Evolutionary conservation across 1,140 invertebrate species (phyloP), one percentile per base, ranked within the genome.

Genomic region (Melipona quadrifasciata): DNA sequence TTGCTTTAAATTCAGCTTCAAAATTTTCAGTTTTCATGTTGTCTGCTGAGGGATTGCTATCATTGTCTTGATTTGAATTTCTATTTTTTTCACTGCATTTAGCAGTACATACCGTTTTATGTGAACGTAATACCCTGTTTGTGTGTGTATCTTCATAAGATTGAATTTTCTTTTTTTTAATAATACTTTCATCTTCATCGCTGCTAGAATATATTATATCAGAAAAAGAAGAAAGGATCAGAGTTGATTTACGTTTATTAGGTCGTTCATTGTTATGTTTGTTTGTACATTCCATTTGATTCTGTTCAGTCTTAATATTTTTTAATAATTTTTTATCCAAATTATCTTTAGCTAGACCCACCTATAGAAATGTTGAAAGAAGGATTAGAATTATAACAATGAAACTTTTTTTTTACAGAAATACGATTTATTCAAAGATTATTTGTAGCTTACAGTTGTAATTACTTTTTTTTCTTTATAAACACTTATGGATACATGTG

Each of bases 381-480:
- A 89, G 81, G 87, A 92, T 90, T 83, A 91, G 87, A 92, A 89
- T 88, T 78, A 70, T 57, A 84, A 72, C 51, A 90, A 87, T 83
- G 34, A 81, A 91, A 78, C 79, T 74, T 57, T 85, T 70, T 90
- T 91, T 92, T 87, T 88, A 90, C 72, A 86, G 83, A 92, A 91
- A 91, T 92, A 90, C 47, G 85, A 91, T 92, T 91, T 91, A 91
- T 91, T 92, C 78, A 88, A 91, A 88, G 87, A 86, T 72, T 74
- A 80, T 82, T 86, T 72, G 68, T 71, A 57, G 80, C 86, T 90
- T 91, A 87, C 91, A 90, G 61, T 83, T 87, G 87, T 51, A 79
- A 71, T 86, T 71, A 78, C 64, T 80, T 39, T 77, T 71, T 39
- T 77, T 68, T 82, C 68, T 68, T 86, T 76, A 80, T 85, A 87